Evolutionary conservation across 2,888 invertebrate genomes (phyloP), one percentile per base, ranked within the genome.

Genomic region (Gerris lacustris): DNA sequence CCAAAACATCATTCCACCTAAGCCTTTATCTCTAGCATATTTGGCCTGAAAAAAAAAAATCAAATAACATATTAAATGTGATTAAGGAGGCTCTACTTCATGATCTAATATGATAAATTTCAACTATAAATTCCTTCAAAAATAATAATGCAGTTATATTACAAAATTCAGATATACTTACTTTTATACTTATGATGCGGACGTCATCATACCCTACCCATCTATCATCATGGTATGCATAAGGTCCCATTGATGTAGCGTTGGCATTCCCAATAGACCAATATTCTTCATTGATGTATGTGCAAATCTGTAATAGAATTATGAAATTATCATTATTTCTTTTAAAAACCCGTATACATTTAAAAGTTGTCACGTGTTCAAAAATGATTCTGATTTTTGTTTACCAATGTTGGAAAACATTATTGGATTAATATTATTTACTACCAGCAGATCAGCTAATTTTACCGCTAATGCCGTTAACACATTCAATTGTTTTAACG

Each of bases 1-100:
- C 55, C 55, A 55, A 55, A 55, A 55, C 55, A 55, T 55, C 15
- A 55, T 11, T 55, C 55, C 55, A 55, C 55, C 55, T 55, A 55
- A 55, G 9, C 55, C 55, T 55, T 55, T 9, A 55, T 55, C 15
- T 15, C 5, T 9, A 2, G 55, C 55, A 55, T 55, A 55, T 9
- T 9, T 11, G 15, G 11, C 55, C 55, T 55, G 5, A 55, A 55
- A 55, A 9, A 55, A 15, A 55, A 55, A 55, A 11, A 55, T 55
- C 1, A 11, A 15, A 55, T 9, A 55, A 55, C 2, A 55, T 55
- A 55, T 2, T 15, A 55, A 55, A 55, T 11, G 9, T 55, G 55
- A 55, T 55, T 2, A 55, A 2, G 5, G 15, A 31, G 31, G 31
- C 31, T 31, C 4, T 31, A 31, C 31, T 31, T 31, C 31, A 31